These are phyloP conservation scores for Dicycla oo DNA, from an alignment of 2,888 invertebrate species.

Conservation along the genomic window DNA sequence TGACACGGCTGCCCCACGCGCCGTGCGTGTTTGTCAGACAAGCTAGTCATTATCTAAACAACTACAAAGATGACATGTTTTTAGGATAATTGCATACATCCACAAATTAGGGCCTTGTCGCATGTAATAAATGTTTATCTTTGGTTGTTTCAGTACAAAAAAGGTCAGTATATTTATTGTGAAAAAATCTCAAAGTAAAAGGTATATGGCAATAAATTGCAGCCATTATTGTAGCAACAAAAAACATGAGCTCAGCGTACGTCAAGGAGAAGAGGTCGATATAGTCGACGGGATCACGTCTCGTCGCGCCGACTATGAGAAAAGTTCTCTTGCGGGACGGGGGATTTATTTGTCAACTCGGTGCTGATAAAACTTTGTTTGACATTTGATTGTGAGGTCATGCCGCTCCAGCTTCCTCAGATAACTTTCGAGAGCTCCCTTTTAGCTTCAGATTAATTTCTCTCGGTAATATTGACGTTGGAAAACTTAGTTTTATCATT, in stretches of 20 bases:
- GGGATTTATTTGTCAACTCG: constrained; percentile 89
- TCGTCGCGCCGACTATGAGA: constrained; percentile 80
- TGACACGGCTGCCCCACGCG: constrained; percentile 49
- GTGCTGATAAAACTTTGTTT: constrained; percentile 88
- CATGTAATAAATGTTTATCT: constrained; percentile 33
- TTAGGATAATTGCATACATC: constrained; percentile 37
- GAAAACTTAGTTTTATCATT: constrained; percentile 68
- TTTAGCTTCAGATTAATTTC: constrained; percentile 80
- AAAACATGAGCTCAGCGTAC: constrained; percentile 36
- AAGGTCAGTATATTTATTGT: background rate
- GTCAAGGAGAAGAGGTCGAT: constrained; percentile 57
- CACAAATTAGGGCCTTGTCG: constrained; percentile 23
- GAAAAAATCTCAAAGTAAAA: background rate
- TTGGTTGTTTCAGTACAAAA: constrained; percentile 3
- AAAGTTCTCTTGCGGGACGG: constrained; percentile 80
- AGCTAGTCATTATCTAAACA: constrained; percentile 28
- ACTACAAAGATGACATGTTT: constrained; percentile 36
- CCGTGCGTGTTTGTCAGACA: constrained; percentile 38
- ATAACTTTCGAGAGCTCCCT: constrained; percentile 77
- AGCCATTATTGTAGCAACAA: constrained; percentile 28
- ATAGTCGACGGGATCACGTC: constrained; percentile 76
- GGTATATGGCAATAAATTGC: constrained; percentile 31
- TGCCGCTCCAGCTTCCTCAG: constrained; percentile 76
- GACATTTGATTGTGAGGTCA: constrained; percentile 88
- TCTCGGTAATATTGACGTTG: constrained; percentile 70